phyloP scores from a whole-genome alignment of 2,888 invertebrate genomes.

The Mythimna lalbum region DNA sequence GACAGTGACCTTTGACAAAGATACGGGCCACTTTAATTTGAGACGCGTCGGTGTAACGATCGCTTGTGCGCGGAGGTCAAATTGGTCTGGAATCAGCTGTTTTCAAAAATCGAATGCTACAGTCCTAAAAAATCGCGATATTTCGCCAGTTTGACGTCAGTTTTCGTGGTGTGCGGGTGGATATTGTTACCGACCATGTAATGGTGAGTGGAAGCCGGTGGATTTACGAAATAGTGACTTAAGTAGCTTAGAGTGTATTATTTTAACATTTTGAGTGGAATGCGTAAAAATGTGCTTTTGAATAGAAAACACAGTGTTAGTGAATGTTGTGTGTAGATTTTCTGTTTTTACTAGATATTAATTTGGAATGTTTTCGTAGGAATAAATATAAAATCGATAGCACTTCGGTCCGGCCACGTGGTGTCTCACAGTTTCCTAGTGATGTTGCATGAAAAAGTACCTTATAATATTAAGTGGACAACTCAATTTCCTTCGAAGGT shows the following conservation, averaged over 20 bases:
- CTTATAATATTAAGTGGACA: constrained; percentile 66
- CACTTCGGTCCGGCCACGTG: constrained; percentile 59
- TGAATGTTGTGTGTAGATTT: constrained; percentile 77
- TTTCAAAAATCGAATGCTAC: constrained; percentile 86
- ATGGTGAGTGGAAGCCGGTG: constrained; percentile 82
- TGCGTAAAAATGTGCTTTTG: constrained; percentile 70
- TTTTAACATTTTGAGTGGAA: constrained; percentile 70
- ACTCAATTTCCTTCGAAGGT: constrained; percentile 59
- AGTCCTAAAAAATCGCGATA: constrained; percentile 68
- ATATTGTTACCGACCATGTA: constrained; percentile 79
- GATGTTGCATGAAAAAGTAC: constrained; percentile 62
- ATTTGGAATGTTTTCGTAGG: constrained; percentile 57
- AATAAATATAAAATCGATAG: constrained; percentile 63
- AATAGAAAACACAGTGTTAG: constrained; percentile 67
- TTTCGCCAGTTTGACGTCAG: constrained; percentile 83
- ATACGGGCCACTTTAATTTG: constrained; percentile 49
- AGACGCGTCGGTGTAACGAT: constrained; percentile 40
- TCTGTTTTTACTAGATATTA: constrained; percentile 56
- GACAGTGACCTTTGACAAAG: constrained; percentile 65
- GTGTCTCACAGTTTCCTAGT: constrained; percentile 45
- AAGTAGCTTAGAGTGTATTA: constrained; percentile 68
- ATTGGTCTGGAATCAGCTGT: constrained; percentile 80
- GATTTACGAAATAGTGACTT: constrained; percentile 71
- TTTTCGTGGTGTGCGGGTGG: constrained; percentile 77
- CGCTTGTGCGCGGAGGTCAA: constrained; percentile 65